Evolutionary conservation across 64 coral and sea anemone species (phyloP).

Genomic region (Pachyseris speciosa): DNA sequence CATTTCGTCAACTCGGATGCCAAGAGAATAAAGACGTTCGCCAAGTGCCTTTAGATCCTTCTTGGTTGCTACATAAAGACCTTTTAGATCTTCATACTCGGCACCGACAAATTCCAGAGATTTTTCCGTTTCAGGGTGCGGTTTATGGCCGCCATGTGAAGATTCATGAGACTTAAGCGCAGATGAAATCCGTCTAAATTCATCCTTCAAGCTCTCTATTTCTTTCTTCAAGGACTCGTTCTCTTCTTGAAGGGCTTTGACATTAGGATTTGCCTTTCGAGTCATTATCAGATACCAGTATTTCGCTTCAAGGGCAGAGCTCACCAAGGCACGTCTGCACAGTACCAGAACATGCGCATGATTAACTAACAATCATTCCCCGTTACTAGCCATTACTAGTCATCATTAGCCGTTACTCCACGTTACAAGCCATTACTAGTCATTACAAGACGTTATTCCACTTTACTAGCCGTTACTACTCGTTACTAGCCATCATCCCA

Average conservation of each 20-base stretch:
- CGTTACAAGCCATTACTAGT: too few species aligned
- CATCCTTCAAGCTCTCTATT: not conserved
- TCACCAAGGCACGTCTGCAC: too few species aligned
- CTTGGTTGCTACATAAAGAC: not conserved
- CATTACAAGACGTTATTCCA: too few species aligned
- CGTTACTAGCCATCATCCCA: too few species aligned
- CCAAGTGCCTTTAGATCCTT: not conserved
- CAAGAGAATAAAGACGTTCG: not conserved
- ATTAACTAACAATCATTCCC: too few species aligned
- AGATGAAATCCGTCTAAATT: not conserved
- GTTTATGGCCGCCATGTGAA: not conserved
- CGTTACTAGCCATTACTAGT: too few species aligned
- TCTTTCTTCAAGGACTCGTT: not conserved
- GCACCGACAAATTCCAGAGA: not conserved
- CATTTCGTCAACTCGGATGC: not conserved
- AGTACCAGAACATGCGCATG: too few species aligned
- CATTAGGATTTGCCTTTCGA: not conserved
- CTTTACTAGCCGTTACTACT: too few species aligned
- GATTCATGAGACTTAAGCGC: not conserved
- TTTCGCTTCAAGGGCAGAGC: too few species aligned
- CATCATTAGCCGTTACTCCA: too few species aligned
- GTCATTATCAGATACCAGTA: not conserved
- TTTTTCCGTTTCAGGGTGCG: not conserved
- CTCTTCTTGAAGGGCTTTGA: not conserved
- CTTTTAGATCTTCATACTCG: not conserved